Conservation (phyloP, 2,113 vertebrate species). For the Aspiorhynchus laticeps region DNA sequence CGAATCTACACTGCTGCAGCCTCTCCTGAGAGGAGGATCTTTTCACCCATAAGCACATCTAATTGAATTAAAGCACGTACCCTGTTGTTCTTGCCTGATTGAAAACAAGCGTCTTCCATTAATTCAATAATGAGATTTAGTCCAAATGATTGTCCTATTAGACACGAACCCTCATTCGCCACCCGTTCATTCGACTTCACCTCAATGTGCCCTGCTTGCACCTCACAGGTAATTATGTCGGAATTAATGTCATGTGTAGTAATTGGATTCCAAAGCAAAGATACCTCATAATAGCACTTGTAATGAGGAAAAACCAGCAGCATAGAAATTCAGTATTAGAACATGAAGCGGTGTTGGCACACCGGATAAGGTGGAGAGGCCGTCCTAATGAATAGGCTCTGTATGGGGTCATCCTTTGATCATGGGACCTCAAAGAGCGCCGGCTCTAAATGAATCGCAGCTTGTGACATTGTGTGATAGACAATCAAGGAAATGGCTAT, state of each 20-base stretch:
- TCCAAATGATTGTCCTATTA: constrained; percentile 75
- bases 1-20: constrained; percentile 7
- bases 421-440: constrained; percentile 31
- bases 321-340: constrained; percentile 62
- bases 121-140: constrained; percentile 71
- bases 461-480: constrained; percentile 32
- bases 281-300: constrained; percentile 69
- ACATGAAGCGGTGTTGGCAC: constrained; percentile 53
- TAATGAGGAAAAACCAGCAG: constrained; percentile 56
- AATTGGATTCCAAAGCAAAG: constrained; percentile 72
- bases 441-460: constrained; percentile 16
- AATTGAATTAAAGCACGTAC: constrained; percentile 65
- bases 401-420: constrained; percentile 46
- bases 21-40: constrained; percentile 36
- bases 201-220: constrained; percentile 61
- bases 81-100: constrained; percentile 63
- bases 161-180: constrained; percentile 56
- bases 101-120: constrained; percentile 64
- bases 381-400: constrained; percentile 45
- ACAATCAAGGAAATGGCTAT: constrained; percentile 28
- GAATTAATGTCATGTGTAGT: constrained; percentile 73
- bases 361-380: constrained; percentile 34
- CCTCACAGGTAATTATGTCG: constrained; percentile 71
- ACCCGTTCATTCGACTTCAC: constrained; percentile 68
- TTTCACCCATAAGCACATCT: constrained; percentile 56